Conservation (phyloP, 53 echinoderm and acorn worm genomes). For the Henricia sp. region DNA sequence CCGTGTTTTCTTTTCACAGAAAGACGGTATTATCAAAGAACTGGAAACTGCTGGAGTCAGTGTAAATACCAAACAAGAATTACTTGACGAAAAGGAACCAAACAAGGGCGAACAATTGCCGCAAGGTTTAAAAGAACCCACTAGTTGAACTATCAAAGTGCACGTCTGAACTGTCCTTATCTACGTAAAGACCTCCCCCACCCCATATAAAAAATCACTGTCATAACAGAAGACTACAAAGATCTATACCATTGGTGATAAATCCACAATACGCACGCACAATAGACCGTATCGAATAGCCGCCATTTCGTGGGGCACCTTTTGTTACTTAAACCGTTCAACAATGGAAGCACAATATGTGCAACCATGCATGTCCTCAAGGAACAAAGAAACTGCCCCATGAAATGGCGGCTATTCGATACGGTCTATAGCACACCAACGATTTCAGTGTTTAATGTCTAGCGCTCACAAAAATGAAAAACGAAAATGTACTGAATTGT, state of each 20-base stretch:
- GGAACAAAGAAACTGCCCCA: no score
- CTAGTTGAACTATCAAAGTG: not conserved
- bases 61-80: slow-evolving; percentile 9
- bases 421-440: no score
- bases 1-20: slow-evolving; percentile 17
- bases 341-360: no score
- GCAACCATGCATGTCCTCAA: no score
- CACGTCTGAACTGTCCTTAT: not conserved
- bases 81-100: not conserved
- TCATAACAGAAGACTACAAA: not conserved
- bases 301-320: no score
- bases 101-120: no score
- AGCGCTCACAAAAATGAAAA: no score
- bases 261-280: not conserved
- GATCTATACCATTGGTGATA: not conserved
- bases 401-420: no score
- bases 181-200: not conserved
- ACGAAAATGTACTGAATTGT: no score
- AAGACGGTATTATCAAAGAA: slow-evolving; percentile 46
- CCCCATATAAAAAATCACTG: not conserved
- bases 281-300: not conserved
- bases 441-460: no score
- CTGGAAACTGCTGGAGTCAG: slow-evolving; percentile 50
- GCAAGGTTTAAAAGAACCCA: no score
- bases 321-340: no score